Base-by-base conservation (phyloP, 2,113 vertebrate genomes). In the Myiagra hebetior region DNA sequence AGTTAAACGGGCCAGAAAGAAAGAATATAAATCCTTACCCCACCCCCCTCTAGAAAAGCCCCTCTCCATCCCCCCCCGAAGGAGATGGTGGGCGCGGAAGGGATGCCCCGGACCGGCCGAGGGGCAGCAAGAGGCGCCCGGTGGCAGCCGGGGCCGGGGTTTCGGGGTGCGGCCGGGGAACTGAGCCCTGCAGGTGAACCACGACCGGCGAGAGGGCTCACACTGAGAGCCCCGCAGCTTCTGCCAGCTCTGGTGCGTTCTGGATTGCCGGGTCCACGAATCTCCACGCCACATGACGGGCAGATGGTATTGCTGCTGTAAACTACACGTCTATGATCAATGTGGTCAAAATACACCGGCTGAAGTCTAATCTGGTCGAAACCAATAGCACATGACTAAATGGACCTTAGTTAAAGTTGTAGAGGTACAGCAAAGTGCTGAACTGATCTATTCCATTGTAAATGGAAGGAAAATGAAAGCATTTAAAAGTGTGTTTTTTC, bases 391-490 rank as follows among this genome's bases (percentile, higher is more conserved):
- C 46, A 47, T 47, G 46, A 47, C 46, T 47, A 47, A 47, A 47
- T 15, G 31, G 15, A 31, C 42, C n/a, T 77, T 42, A 47, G 31
- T 81, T 87, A 37, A 70, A 87, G 65, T 67, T 85, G n/a, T 0
- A 57, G 15, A 57, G 22, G 50, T 84, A 85, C 6, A 77, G 60
- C 42, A 50, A 64, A 65, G 7, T 52, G 21, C 31, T 56, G 39
- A 70, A 68, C 15, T 16, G 9, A 59, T 84, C 31, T 22, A 28
- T 10, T 85, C n/a, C 8, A 22, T 70, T 55, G 76, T 20, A 79
- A 79, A 56, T 16, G 20, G 44, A 86, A 77, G 72, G 90, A 87
- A 96, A 96, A 96, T 64, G 42, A 97, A 96, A 81, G 53, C 62
- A 79, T 91, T 74, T 75, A 60, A 50, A 92, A 93, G 77, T 22